Percentiles rank a stretch among this genome's conserved stretches.
phyloP scores from a whole-genome alignment of 2,888 invertebrate species.

The Phoenoteleia sp. region DNA sequence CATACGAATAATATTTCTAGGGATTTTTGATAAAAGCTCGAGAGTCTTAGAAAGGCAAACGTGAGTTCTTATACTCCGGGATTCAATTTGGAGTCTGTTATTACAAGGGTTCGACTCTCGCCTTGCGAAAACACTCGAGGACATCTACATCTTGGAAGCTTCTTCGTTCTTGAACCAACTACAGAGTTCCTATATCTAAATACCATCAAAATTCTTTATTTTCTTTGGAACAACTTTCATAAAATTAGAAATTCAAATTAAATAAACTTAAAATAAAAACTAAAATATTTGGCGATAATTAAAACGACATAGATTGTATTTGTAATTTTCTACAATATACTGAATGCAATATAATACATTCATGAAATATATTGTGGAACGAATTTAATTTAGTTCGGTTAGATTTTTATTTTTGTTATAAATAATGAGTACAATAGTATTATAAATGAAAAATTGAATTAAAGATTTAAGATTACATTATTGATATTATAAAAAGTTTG shows the following conservation, averaged over 20 bases:
- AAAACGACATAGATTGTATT: background rate
- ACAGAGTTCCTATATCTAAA: constrained; percentile 70
- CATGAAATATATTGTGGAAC: no score
- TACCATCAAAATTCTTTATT: constrained; percentile 71
- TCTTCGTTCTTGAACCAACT: constrained; percentile 74
- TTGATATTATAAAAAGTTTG: no score
- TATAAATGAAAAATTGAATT: no score
- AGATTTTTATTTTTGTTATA: no score
- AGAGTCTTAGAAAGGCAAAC: constrained; percentile 75
- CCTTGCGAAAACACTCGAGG: constrained; percentile 86
- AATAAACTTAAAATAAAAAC: constrained; percentile 19
- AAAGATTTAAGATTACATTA: no score
- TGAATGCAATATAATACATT: no score
- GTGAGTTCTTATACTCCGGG: constrained; percentile 83
- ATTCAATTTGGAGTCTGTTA: constrained; percentile 87
- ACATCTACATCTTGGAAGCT: constrained; percentile 84
- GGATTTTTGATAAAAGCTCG: constrained; percentile 73
- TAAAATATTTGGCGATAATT: background rate
- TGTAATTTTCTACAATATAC: no score
- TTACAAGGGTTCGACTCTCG: constrained; percentile 86
- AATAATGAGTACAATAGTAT: no score
- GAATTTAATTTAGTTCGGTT: no score
- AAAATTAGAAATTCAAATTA: constrained; percentile 59
- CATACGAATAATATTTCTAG: constrained; percentile 64
- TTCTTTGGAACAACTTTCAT: constrained; percentile 62